phyloP scores from a whole-genome alignment of 2,888 invertebrate species.

The Galerucella pusilla region DNA sequence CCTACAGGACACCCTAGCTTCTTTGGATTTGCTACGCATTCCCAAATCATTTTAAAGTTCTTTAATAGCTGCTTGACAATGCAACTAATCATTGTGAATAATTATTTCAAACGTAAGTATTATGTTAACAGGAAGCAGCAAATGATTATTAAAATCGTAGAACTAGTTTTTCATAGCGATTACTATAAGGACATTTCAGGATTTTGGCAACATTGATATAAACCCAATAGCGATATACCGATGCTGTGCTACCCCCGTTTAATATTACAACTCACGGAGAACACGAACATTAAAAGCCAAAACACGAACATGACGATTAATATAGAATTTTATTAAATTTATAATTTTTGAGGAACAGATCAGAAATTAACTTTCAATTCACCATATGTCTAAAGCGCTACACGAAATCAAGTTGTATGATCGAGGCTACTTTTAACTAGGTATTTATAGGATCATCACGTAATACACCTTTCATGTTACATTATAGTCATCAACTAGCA shows the following conservation, averaged over 20 bases:
- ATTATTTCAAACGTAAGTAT: too few species aligned
- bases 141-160: too few species aligned
- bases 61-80: too few species aligned
- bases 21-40: too few species aligned
- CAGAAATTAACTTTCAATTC: conserved; percentile 11
- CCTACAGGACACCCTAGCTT: too few species aligned
- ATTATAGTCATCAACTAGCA: background rate
- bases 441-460: background rate
- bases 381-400: conserved; percentile 32
- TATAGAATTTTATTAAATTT: conserved; percentile 58
- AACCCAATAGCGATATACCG: conserved; percentile 43
- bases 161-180: background rate
- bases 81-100: too few species aligned
- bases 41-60: too few species aligned
- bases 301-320: conserved; percentile 61
- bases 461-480: background rate
- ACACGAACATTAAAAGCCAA: conserved; percentile 61
- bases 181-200: background rate
- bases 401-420: conserved; percentile 15
- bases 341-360: conserved; percentile 57
- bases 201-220: conserved; percentile 8
- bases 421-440: background rate
- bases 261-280: conserved; percentile 63
- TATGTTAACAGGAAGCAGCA: too few species aligned
- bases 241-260: conserved; percentile 61